Evolutionary conservation across 2,888 invertebrate species (phyloP), one percentile per base, ranked within the genome.

Genomic region (Drosophila neonasuta): DNA sequence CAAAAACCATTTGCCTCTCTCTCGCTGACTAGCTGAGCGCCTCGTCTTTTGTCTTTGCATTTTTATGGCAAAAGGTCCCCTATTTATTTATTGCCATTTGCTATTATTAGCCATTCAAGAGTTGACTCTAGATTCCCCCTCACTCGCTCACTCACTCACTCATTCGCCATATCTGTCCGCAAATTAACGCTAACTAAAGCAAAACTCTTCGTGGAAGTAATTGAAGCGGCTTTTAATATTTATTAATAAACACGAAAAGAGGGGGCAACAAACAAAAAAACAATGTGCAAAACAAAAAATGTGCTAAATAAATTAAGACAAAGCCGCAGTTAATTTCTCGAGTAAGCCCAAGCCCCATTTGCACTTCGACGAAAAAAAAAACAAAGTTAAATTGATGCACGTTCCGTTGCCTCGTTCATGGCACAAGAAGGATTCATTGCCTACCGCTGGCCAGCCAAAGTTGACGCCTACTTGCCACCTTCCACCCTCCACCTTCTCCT

Each of bases 351-450:
- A 29, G 45, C 56, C 59, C 41, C 59, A 56, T 54, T 57, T 66
- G 63, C 65, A 62, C 59, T 56, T 74, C 64, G 58, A 66, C 39
- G 32, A 6, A 2, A 32, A 9, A 32, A 59, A 57, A 64, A 57
- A 44, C 52, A 59, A 73, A 63, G 59, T 76, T 73, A 84, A 88
- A 88, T 81, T 84, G 81, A 84, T 82, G 82, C 79, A 83, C 74
- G 73, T 74, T 85, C 77, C 84, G 78, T 83, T 32, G 17, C 45
- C 34, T 44, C 13, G 44, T 54, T 56, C 56, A 24, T 56, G 56
- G 13, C 56, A 36, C 59, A 62, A 44, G 56, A 68, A 72, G 74
- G 58, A 65, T 65, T 62, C 74, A 66, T 60, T 58, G 67, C 61
- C 70, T 59, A 51, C 52, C 29, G 51, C 69, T 64, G 72, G 61